Percentiles rank a stretch among this genome's conserved stretches.
These are phyloP conservation scores for Sipha flava DNA, from an alignment of 1,140 invertebrate species.

Conservation along the genomic window DNA sequence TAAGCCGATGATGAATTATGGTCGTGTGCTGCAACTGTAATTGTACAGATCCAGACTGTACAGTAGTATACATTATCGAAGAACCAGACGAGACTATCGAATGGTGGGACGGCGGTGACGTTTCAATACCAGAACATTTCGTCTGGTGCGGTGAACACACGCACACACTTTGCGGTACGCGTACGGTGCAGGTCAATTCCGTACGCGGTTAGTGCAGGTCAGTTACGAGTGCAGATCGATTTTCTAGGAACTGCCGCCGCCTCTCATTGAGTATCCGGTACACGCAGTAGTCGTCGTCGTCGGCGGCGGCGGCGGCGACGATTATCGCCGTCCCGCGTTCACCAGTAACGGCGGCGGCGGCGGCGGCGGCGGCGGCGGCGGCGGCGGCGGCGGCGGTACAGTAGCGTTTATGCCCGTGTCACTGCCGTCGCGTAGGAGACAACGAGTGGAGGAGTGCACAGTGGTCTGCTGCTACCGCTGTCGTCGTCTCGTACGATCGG, in stretches of 20 bases:
- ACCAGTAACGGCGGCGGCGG: background rate
- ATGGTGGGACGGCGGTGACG: background rate
- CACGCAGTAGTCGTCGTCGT: conserved; percentile 9
- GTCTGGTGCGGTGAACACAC: background rate
- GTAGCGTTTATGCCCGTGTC: background rate
- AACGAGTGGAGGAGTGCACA: background rate
- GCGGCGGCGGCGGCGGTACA: background rate
- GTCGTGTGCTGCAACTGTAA: no score
- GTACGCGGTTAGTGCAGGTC: conserved; percentile 26
- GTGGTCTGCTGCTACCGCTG: background rate
- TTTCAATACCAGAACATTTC: conserved; percentile 16
- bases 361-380: background rate
- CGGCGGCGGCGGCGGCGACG: background rate
- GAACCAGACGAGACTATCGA: background rate
- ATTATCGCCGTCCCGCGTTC: background rate
- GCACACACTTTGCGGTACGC: background rate
- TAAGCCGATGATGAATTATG: no score
- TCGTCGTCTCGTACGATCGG: background rate
- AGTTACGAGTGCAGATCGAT: conserved; percentile 26
- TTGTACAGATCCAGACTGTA: no score
- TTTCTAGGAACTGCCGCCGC: conserved; percentile 25
- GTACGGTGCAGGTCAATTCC: background rate
- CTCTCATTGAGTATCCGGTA: conserved; percentile 24
- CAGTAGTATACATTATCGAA: background rate
- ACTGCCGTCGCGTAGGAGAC: background rate